phyloP scores from a whole-genome alignment of 2,888 invertebrate species.

The Noctua comes region DNA sequence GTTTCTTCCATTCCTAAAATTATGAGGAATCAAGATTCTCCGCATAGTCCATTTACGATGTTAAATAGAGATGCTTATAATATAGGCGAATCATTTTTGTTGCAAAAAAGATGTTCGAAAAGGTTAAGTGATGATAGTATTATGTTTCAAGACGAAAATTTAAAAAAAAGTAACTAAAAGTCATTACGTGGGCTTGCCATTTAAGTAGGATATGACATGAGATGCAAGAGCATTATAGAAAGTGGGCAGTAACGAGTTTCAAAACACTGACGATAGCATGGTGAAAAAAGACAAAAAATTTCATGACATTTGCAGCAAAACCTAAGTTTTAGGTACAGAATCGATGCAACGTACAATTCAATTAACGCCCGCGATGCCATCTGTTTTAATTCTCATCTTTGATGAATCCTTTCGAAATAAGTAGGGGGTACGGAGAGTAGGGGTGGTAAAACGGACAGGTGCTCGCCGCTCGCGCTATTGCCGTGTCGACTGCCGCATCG shows the following conservation, averaged over 20 bases:
- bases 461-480: conserved; percentile 82
- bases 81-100: not conserved
- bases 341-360: conserved; percentile 82
- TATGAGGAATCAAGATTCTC: not conserved
- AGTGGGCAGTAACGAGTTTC: conserved; percentile 21
- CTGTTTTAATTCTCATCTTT: conserved; percentile 77
- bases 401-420: conserved; percentile 87
- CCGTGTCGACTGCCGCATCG: conserved; percentile 80
- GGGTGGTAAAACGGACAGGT: conserved; percentile 88
- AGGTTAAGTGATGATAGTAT: conserved; percentile 6
- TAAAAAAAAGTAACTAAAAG: conserved; percentile 18
- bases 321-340: conserved; percentile 62
- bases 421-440: conserved; percentile 85
- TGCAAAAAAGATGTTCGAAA: conserved; percentile 8
- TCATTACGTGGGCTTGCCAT: conserved; percentile 45
- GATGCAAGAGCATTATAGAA: conserved; percentile 28
- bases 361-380: conserved; percentile 74
- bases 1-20: conserved; percentile 5
- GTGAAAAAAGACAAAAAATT: not conserved
- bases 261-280: conserved; percentile 1
- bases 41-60: not conserved
- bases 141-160: not conserved
- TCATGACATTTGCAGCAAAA: conserved; percentile 43
- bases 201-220: conserved; percentile 20
- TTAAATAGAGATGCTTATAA: not conserved